These are phyloP conservation scores for Polia nebulosa DNA, from an alignment of 2,888 invertebrate genomes.

Conservation along the genomic window DNA sequence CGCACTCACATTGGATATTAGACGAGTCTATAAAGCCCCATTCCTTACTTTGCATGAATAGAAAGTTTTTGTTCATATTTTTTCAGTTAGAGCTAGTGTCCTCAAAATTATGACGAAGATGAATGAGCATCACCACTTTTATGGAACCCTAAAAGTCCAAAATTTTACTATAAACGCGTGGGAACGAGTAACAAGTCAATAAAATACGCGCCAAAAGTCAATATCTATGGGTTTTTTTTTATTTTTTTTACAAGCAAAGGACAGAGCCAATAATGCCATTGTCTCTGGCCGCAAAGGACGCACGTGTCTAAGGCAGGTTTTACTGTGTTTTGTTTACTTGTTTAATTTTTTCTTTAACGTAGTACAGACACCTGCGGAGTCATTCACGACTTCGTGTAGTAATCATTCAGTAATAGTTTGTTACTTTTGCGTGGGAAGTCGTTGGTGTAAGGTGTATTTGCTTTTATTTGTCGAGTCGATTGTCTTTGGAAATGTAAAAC, in stretches of 20 bases:
- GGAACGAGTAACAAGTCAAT: conserved; percentile 80
- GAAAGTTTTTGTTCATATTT: conserved; percentile 9
- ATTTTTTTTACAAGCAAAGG: conserved; percentile 74
- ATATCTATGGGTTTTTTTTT: conserved; percentile 68
- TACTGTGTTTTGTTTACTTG: conserved; percentile 81
- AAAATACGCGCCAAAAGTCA: conserved; percentile 78
- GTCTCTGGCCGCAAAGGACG: conserved; percentile 88
- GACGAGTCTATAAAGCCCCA: no score
- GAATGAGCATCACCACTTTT: conserved; percentile 47
- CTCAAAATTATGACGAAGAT: conserved; percentile 44
- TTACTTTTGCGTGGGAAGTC: conserved; percentile 70
- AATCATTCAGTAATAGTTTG: conserved; percentile 75
- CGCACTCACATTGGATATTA: no score
- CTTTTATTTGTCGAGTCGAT: conserved; percentile 62
- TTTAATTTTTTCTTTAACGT: conserved; percentile 73
- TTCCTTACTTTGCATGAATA: conserved; percentile 5
- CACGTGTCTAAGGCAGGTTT: conserved; percentile 85
- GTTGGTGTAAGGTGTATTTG: conserved; percentile 60
- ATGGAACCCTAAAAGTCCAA: conserved; percentile 53
- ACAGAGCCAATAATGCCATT: conserved; percentile 77
- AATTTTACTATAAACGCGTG: conserved; percentile 68
- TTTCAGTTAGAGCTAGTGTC: conserved; percentile 20
- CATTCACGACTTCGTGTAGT: conserved; percentile 78
- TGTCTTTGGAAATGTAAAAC: conserved; percentile 57
- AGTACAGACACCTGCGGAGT: conserved; percentile 85